A percentile compares a stretch with the other conserved stretches of the same genome.
These are phyloP conservation scores for Cyphomyrmex costatus DNA, from an alignment of 1,140 invertebrate species.

Conservation along the genomic window DNA sequence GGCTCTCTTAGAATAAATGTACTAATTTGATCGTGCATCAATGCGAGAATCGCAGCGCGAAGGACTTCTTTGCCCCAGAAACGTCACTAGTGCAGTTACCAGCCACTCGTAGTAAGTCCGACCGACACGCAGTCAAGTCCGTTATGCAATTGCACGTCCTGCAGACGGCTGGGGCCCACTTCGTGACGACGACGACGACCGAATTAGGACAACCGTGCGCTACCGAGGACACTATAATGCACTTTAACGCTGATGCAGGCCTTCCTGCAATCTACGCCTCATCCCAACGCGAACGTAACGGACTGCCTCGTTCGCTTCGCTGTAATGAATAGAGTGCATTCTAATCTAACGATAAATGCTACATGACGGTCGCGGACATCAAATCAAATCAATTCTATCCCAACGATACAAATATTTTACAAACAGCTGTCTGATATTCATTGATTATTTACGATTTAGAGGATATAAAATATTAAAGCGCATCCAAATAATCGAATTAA, in stretches of 20 bases:
- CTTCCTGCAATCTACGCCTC: conserved; percentile 62
- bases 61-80: conserved; percentile 45
- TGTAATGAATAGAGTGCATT: conserved; percentile 56
- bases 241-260: conserved; percentile 63
- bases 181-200: conserved; percentile 47
- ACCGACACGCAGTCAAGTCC: conserved; percentile 63
- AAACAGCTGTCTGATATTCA: neutral
- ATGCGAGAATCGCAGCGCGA: neutral
- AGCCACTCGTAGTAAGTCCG: conserved; percentile 55
- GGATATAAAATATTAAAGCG: neutral
- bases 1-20: neutral
- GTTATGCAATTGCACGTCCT: conserved; percentile 67
- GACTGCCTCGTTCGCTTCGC: conserved; percentile 24
- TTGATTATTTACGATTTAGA: neutral
- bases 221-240: conserved; percentile 51
- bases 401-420: neutral
- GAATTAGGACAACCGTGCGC: conserved; percentile 60
- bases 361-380: neutral
- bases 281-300: conserved; percentile 19
- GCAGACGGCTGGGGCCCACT: conserved; percentile 24
- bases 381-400: neutral
- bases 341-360: conserved; percentile 41
- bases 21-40: neutral
- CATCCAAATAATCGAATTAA: neutral
- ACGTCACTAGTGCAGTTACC: conserved; percentile 7